Percentiles rank a stretch among this genome's conserved stretches.
These are phyloP conservation scores for Muscicapa striata DNA, from an alignment of 2,797 vertebrate species.

Conservation along the genomic window DNA sequence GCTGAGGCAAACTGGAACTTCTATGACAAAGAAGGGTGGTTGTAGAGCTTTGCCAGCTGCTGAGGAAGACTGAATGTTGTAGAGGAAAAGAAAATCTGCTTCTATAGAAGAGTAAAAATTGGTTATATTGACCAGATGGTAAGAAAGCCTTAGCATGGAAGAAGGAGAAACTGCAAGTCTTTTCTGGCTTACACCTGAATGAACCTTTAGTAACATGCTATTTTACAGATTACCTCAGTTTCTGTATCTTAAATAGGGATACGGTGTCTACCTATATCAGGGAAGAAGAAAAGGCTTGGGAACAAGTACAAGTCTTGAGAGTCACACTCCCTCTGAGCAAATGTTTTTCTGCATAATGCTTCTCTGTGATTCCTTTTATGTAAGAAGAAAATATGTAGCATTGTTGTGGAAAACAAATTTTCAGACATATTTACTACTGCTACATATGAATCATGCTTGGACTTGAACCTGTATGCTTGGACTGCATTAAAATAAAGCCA, in stretches of 20 bases:
- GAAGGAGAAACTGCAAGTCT: neutral
- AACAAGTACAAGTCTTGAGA: neutral
- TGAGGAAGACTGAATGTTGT: neutral
- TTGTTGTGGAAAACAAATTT: neutral
- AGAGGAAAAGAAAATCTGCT: neutral
- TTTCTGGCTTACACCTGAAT: neutral
- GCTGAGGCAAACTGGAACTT: neutral
- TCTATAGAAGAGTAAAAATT: neutral
- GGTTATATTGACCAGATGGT: neutral
- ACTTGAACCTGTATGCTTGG: neutral
- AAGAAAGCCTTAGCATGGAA: neutral
- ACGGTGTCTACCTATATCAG: neutral
- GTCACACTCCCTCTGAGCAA: neutral
- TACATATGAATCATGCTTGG: neutral
- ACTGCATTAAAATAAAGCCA: neutral
- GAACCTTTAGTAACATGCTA: neutral
- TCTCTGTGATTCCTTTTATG: neutral
- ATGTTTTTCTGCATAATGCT: neutral
- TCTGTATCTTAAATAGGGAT: neutral
- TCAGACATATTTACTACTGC: neutral
- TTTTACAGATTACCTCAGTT: neutral
- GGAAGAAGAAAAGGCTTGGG: neutral
- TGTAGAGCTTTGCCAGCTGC: neutral
- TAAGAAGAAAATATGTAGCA: neutral
- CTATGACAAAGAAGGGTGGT: neutral